phyloP scores from a whole-genome alignment of 2,113 vertebrate genomes.

The Zingel zingel region DNA sequence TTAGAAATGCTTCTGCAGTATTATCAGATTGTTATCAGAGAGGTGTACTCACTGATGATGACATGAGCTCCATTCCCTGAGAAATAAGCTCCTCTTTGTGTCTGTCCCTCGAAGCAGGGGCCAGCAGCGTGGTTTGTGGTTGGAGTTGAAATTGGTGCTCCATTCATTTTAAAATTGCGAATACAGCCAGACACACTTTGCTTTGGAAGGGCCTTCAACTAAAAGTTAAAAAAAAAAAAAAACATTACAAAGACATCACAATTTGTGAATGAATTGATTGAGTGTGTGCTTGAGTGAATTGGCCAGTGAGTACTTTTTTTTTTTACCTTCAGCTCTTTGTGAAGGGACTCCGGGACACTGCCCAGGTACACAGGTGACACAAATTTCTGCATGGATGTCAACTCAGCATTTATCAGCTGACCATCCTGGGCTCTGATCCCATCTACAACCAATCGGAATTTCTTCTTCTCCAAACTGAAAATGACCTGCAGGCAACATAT shows the following conservation, averaged over 20 bases:
- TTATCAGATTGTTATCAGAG: not conserved
- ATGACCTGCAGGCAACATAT: constrained; percentile 82
- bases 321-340: constrained; percentile 78
- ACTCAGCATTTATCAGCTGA: constrained; percentile 72
- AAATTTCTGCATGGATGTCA: constrained; percentile 78
- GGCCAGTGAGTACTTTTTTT: not conserved
- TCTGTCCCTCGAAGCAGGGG: constrained; percentile 87
- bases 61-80: constrained; percentile 88
- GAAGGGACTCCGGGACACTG: constrained; percentile 77
- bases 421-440: constrained; percentile 88
- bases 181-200: constrained; percentile 91
- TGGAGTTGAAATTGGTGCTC: constrained; percentile 79
- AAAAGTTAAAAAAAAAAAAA: constrained; percentile 5
- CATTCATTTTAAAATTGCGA: constrained; percentile 90
- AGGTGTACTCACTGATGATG: constrained; percentile 85
- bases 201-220: constrained; percentile 86
- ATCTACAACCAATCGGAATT: constrained; percentile 87
- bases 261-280: not conserved
- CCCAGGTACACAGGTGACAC: constrained; percentile 86
- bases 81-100: constrained; percentile 90
- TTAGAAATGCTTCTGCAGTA: not conserved
- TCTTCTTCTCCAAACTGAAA: constrained; percentile 86
- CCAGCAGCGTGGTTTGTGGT: constrained; percentile 82
- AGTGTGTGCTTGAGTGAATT: not conserved
- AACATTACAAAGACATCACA: rapidly evolving